Evolutionary conservation across 2,113 vertebrate species (phyloP).

Genomic region (Oplegnathus fasciatus): DNA sequence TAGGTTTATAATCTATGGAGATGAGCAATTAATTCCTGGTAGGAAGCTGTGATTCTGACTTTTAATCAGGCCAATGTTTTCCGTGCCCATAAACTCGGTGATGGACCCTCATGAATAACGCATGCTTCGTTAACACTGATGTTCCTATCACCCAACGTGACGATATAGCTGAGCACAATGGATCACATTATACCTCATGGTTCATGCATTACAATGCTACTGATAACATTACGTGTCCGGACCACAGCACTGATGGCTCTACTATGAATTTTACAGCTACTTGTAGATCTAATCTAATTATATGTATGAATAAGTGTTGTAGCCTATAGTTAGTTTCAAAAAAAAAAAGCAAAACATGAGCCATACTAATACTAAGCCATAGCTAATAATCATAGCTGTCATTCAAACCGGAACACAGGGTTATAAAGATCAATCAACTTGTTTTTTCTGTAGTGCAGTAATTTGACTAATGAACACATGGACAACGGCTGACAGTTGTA

Average conservation of each 20-base stretch:
- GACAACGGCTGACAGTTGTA: not conserved
- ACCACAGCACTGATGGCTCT: slow-evolving; percentile 20
- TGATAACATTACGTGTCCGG: slow-evolving; percentile 23
- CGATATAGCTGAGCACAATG: slow-evolving; percentile 49
- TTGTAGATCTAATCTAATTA: slow-evolving; percentile 7
- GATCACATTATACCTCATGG: slow-evolving; percentile 56
- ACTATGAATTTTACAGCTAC: slow-evolving; percentile 14
- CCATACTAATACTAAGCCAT: not conserved
- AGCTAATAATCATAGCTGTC: not conserved
- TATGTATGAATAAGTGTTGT: not conserved
- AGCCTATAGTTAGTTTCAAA: not conserved
- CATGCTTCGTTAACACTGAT: slow-evolving; percentile 59
- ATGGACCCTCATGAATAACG: slow-evolving; percentile 71
- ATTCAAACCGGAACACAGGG: not conserved
- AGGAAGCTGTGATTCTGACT: slow-evolving; percentile 70
- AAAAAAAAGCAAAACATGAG: not conserved
- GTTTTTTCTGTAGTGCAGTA: not conserved
- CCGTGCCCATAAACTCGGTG: slow-evolving; percentile 63
- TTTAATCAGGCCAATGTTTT: slow-evolving; percentile 74
- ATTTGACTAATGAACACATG: not conserved
- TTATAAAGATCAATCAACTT: not conserved
- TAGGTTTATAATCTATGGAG: slow-evolving; percentile 75
- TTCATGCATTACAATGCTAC: slow-evolving; percentile 40
- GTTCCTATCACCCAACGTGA: slow-evolving; percentile 42
- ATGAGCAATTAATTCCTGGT: slow-evolving; percentile 74